Evolutionary conservation across 2,888 invertebrate species (phyloP).

Genomic region (Idaea aversata): DNA sequence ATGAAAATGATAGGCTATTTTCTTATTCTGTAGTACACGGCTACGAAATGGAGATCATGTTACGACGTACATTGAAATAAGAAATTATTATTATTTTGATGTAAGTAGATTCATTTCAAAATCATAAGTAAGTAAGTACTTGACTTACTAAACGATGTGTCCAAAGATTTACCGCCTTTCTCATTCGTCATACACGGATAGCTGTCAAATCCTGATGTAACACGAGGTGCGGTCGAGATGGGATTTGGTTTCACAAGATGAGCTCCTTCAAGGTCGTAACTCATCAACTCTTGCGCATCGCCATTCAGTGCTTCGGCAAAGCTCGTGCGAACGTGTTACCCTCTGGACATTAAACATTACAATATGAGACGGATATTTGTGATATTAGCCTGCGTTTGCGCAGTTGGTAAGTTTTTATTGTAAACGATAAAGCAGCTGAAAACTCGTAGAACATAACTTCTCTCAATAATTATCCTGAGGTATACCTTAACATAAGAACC

Average conservation of each 20-base stretch:
- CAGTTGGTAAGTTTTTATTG: constrained; percentile 52
- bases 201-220: constrained; percentile 38
- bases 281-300: constrained; percentile 37
- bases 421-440: background rate
- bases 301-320: constrained; percentile 55
- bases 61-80: too few species aligned
- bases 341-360: constrained; percentile 34
- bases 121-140: background rate
- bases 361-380: constrained; percentile 61
- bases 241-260: constrained; percentile 57
- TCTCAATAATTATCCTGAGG: too few species aligned
- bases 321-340: constrained; percentile 53
- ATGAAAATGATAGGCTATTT: too few species aligned
- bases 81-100: background rate
- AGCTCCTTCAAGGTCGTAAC: constrained; percentile 63
- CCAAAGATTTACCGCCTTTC: constrained; percentile 1
- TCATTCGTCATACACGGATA: constrained; percentile 5
- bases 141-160: constrained; percentile 4
- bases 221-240: constrained; percentile 50
- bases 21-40: too few species aligned
- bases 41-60: too few species aligned
- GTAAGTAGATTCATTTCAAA: constrained; percentile 3
- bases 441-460: background rate
- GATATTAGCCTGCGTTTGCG: constrained; percentile 60
- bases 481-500: too few species aligned